Evolutionary conservation across 2,797 vertebrate species (phyloP).

Genomic region (Hypotaenidia philippensis): DNA sequence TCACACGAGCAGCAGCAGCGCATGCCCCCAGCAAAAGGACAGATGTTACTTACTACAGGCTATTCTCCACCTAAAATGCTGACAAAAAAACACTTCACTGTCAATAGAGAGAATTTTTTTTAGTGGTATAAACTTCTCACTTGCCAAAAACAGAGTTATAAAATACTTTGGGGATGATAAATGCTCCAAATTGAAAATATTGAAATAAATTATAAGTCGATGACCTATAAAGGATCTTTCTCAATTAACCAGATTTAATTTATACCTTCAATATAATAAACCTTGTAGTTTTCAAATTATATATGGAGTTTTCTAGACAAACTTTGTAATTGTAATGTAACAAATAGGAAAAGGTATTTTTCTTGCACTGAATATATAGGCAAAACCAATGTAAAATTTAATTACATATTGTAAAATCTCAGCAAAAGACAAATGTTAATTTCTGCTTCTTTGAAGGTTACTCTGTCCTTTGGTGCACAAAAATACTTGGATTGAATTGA

Average conservation of each 20-base stretch:
- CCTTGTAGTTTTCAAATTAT: not conserved
- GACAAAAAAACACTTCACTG: not conserved
- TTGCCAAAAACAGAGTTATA: not conserved
- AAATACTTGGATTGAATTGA: not conserved
- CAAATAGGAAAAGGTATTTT: not conserved
- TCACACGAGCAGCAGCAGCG: rapidly evolving
- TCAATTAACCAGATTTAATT: not conserved
- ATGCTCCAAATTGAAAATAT: not conserved
- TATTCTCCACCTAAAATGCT: not conserved
- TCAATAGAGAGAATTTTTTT: not conserved
- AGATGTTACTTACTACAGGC: not conserved
- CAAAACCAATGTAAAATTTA: not conserved
- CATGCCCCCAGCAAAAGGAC: not conserved
- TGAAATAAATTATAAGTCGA: not conserved
- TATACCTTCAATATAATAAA: not conserved
- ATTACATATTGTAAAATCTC: not conserved
- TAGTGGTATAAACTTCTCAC: not conserved
- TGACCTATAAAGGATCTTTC: not conserved
- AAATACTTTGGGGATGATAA: not conserved
- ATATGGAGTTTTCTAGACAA: not conserved
- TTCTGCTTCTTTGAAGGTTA: conserved; percentile 13
- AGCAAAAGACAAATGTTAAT: not conserved
- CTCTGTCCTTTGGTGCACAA: not conserved
- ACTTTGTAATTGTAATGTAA: not conserved
- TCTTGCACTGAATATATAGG: not conserved